Conservation (phyloP, 2,888 invertebrate genomes). For the Chrysodeixis includens region DNA sequence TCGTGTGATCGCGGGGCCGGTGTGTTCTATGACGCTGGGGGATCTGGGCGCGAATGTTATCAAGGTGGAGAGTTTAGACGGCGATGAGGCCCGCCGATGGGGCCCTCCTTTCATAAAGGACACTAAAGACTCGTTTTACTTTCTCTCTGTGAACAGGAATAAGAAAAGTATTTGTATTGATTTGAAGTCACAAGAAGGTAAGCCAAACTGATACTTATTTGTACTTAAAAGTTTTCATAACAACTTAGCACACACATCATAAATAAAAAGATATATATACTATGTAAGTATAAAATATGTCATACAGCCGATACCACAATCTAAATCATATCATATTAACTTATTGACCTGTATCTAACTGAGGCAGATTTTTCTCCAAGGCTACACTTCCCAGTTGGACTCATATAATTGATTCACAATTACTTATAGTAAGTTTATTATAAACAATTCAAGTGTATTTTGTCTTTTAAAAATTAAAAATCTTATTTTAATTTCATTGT, state of each 20-base stretch:
- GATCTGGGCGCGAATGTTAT: constrained; percentile 98
- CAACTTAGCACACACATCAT: no score
- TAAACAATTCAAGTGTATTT: no score
- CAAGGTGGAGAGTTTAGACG: constrained; percentile 95
- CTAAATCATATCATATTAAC: not conserved
- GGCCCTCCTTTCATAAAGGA: constrained; percentile 95
- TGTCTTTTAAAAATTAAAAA: no score
- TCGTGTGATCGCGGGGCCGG: constrained; percentile 97
- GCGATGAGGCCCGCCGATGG: constrained; percentile 97
- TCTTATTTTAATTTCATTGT: no score
- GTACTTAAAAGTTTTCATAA: no score
- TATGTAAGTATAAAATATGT: not conserved
- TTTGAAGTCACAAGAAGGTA: constrained; percentile 92
- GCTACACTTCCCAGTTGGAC: no score
- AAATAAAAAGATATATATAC: no score
- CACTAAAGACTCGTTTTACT: constrained; percentile 93
- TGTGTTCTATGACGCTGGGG: constrained; percentile 97
- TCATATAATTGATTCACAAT: no score
- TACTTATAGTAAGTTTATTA: no score
- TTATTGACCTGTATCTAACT: not conserved
- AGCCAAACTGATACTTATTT: constrained; percentile 28
- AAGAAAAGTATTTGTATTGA: constrained; percentile 97
- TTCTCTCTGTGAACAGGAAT: constrained; percentile 96
- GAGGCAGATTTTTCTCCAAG: not conserved
- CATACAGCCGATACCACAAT: not conserved